phyloP scores from a whole-genome alignment of 92 coral and sea anemone species.

The Siderastrea radians region DNA sequence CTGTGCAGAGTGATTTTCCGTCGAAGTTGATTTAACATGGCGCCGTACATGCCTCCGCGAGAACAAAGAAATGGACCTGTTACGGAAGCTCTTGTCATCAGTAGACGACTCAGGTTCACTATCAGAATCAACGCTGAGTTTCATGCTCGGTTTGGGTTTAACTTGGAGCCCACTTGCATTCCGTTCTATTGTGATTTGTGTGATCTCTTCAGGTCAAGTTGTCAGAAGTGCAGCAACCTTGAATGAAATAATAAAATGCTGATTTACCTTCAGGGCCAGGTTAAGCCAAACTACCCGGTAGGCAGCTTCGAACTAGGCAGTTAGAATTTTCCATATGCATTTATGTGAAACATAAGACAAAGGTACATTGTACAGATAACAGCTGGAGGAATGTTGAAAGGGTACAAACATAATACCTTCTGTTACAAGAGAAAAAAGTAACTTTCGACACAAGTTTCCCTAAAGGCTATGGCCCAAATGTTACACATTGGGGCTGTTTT shows the following conservation, averaged over 20 bases:
- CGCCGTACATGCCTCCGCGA: constrained; percentile 46
- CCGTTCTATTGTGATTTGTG: constrained; percentile 84
- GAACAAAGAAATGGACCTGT: constrained; percentile 68
- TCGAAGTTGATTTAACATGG: constrained; percentile 1
- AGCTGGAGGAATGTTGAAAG: no score
- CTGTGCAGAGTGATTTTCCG: constrained; percentile 16
- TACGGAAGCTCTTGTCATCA: constrained; percentile 55
- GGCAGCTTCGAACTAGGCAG: no score
- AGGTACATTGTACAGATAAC: no score
- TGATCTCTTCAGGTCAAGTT: constrained; percentile 68
- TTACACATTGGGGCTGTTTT: no score
- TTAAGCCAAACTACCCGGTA: neutral
- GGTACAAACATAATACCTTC: no score
- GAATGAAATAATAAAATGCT: neutral
- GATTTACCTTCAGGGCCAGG: neutral
- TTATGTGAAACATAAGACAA: no score
- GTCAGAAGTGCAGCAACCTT: constrained; percentile 74
- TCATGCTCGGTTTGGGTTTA: constrained; percentile 28
- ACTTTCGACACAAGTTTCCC: no score
- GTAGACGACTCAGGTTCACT: constrained; percentile 41
- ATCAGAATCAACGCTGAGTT: constrained; percentile 31
- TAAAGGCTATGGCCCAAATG: no score
- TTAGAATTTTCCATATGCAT: no score
- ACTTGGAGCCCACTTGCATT: constrained; percentile 31
- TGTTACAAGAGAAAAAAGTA: no score